Percentiles rank a stretch among this genome's conserved stretches.
Conservation (phyloP, 1,140 invertebrate species). For the Cephus cinctus region DNA sequence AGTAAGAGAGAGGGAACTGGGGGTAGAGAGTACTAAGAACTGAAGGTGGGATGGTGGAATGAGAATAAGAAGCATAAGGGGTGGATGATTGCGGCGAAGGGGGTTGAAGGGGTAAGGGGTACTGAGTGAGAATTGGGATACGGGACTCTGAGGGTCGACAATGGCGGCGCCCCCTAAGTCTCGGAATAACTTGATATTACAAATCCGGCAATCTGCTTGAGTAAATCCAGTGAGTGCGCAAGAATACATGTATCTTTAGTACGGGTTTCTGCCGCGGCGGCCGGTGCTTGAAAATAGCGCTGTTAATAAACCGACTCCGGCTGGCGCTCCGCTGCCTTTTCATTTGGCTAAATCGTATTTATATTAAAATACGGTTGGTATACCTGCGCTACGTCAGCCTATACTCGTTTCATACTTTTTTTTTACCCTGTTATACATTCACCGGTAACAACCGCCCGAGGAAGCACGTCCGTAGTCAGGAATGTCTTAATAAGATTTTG, state of each 20-base stretch:
- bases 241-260: not conserved
- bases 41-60: not conserved
- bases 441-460: not conserved
- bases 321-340: conserved; percentile 3
- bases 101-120: no score
- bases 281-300: not conserved
- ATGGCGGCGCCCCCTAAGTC: conserved; percentile 5
- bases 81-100: conserved; percentile 2
- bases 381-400: not conserved
- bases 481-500: no score
- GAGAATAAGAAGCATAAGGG: no score
- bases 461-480: not conserved
- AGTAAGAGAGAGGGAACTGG: not conserved
- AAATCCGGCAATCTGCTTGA: conserved; percentile 28
- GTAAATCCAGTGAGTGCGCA: conserved; percentile 17
- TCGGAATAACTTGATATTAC: conserved; percentile 27
- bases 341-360: not conserved
- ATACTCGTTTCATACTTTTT: not conserved
- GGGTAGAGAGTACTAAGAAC: no score
- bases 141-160: conserved; percentile 20
- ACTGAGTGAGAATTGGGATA: no score
- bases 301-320: conserved; percentile 20
- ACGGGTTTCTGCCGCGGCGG: not conserved
- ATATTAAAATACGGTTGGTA: not conserved
- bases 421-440: not conserved